Conservation (phyloP, 2,113 vertebrate genomes). For the Leiothrix lutea region DNA sequence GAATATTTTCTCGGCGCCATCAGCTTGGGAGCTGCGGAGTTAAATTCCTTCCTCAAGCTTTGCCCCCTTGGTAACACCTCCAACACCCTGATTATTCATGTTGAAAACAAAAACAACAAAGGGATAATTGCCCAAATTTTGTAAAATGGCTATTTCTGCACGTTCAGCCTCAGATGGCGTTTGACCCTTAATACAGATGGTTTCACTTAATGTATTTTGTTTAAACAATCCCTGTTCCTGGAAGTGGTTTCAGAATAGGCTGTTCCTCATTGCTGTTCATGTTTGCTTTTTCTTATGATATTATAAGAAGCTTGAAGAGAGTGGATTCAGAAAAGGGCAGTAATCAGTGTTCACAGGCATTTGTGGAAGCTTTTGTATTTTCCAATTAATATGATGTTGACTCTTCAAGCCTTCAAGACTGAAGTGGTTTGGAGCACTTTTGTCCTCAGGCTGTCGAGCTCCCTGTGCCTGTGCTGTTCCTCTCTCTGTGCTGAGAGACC, state of each 20-base stretch:
- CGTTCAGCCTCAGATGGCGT: constrained; percentile 56
- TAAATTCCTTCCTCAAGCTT: background rate
- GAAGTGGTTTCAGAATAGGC: constrained; percentile 72
- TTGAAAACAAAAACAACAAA: background rate
- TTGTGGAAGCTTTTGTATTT: background rate
- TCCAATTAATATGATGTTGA: background rate
- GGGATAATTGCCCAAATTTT: background rate
- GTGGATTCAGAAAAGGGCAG: background rate
- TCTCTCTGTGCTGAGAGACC: background rate
- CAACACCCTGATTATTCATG: background rate
- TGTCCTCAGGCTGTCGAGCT: background rate
- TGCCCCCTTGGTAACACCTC: background rate
- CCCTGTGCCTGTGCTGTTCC: background rate
- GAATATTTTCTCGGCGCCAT: background rate
- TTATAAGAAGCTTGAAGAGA: constrained; percentile 9
- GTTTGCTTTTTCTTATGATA: constrained; percentile 63
- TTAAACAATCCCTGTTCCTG: constrained; percentile 76
- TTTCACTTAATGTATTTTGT: constrained; percentile 77
- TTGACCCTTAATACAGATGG: constrained; percentile 68
- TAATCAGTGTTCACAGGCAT: background rate
- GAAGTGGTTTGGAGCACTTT: background rate
- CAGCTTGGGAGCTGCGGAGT: background rate
- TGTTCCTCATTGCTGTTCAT: constrained; percentile 55
- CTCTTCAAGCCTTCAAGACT: background rate
- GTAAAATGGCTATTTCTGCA: constrained; percentile 27